phyloP scores from a whole-genome alignment of 2,888 invertebrate genomes.

The Brenthis daphne region DNA sequence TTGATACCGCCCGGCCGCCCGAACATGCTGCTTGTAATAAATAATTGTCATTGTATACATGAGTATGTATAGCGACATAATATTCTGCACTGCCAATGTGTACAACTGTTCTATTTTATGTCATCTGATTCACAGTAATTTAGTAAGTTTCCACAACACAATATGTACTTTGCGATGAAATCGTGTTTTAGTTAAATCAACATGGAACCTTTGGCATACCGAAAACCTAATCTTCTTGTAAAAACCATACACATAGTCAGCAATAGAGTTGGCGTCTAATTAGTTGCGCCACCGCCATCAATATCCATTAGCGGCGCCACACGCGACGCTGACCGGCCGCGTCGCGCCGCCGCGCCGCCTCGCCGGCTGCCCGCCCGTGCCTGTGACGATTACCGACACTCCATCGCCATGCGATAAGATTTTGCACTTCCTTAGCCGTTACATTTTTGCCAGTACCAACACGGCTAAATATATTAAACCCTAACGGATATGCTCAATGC shows the following conservation, averaged over 20 bases:
- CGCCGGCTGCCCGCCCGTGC: conserved; percentile 41
- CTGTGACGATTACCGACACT: conserved; percentile 59
- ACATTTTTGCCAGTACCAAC: conserved; percentile 40
- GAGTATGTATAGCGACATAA: conserved; percentile 19
- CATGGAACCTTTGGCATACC: neutral
- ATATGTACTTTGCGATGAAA: too few species aligned
- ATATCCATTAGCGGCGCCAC: conserved; percentile 81
- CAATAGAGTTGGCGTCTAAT: conserved; percentile 65
- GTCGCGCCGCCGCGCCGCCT: conserved; percentile 42
- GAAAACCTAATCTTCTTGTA: conserved; percentile 31
- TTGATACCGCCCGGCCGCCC: conserved; percentile 68
- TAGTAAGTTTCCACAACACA: too few species aligned
- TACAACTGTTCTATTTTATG: conserved; percentile 3
- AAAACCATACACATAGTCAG: conserved; percentile 50
- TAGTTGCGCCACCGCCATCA: conserved; percentile 77
- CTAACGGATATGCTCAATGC: neutral
- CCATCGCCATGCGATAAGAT: conserved; percentile 61
- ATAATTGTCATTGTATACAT: conserved; percentile 71
- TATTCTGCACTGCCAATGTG: conserved; percentile 11
- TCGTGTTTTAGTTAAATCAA: too few species aligned
- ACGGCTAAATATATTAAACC: conserved; percentile 42
- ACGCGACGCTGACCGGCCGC: conserved; percentile 65
- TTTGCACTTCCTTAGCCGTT: conserved; percentile 62
- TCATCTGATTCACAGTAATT: neutral
- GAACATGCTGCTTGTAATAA: conserved; percentile 64